Conservation (phyloP, 1,140 invertebrate species). For the Sarcophaga bullata region DNA sequence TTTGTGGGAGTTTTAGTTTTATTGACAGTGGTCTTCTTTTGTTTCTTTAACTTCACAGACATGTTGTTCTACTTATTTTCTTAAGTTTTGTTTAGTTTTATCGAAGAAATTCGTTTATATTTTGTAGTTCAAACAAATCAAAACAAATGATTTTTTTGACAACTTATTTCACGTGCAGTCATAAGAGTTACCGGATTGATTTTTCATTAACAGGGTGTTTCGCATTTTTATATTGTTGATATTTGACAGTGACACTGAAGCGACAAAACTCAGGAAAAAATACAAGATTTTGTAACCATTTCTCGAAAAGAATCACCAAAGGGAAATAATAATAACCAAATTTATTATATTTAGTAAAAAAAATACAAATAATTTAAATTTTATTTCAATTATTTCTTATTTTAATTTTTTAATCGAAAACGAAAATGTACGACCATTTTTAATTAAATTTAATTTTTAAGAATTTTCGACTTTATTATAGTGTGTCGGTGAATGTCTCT, state of each 20-base stretch:
- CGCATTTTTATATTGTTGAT: background rate
- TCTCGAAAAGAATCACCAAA: no score
- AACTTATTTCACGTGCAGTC: background rate
- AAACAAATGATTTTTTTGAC: slow-evolving; percentile 16
- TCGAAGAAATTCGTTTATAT: background rate
- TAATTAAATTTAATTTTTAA: no score
- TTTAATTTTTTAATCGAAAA: no score
- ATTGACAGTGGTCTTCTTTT: background rate
- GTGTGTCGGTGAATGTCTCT: no score
- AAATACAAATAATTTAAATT: no score
- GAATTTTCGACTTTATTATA: no score
- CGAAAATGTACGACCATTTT: no score
- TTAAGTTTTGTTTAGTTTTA: background rate
- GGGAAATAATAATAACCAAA: no score
- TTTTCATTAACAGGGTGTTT: background rate
- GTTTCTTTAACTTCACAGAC: slow-evolving; percentile 18
- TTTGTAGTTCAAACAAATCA: background rate
- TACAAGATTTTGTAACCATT: no score
- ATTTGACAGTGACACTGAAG: background rate
- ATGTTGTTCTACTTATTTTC: slow-evolving; percentile 2
- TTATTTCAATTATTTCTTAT: no score
- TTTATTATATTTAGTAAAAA: no score
- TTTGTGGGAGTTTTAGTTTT: background rate
- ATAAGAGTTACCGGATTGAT: background rate
- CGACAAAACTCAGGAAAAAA: background rate